A percentile compares a stretch with the other conserved stretches of the same genome.
Evolutionary conservation across 2,113 vertebrate species (phyloP).

Genomic region (Arvicanthis niloticus): DNA sequence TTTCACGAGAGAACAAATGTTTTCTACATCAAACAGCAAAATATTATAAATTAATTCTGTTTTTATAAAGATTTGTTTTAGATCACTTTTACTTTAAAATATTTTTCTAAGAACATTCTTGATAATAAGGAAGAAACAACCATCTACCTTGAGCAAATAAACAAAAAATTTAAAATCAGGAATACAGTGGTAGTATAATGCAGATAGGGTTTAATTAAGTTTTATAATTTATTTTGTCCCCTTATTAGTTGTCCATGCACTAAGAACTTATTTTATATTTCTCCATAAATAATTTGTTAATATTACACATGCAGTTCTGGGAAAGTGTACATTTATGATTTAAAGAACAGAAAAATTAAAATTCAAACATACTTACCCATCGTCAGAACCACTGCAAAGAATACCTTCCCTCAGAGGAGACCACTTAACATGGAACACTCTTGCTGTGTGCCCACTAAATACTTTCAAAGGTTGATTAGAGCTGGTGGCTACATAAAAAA

Average conservation of each 20-base stretch:
- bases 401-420: constrained; percentile 98
- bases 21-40: background rate
- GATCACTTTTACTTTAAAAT: background rate
- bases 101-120: background rate
- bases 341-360: constrained; percentile 14
- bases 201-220: background rate
- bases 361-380: constrained; percentile 88
- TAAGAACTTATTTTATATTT: background rate
- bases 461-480: constrained; percentile 97
- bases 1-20: background rate
- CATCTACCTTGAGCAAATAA: background rate
- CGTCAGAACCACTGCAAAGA: constrained; percentile 98
- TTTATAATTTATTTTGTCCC: background rate
- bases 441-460: constrained; percentile 95
- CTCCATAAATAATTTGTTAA: background rate
- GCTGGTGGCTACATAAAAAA: constrained; percentile 98
- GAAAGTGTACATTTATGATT: background rate
- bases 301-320: background rate
- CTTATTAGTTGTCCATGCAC: background rate
- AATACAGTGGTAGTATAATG: background rate
- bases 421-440: constrained; percentile 98
- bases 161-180: background rate
- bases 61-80: background rate
- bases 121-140: background rate
- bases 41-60: background rate